Evolutionary conservation across 2,888 invertebrate genomes (phyloP).

Genomic region (Drosophila paramelanica): DNA sequence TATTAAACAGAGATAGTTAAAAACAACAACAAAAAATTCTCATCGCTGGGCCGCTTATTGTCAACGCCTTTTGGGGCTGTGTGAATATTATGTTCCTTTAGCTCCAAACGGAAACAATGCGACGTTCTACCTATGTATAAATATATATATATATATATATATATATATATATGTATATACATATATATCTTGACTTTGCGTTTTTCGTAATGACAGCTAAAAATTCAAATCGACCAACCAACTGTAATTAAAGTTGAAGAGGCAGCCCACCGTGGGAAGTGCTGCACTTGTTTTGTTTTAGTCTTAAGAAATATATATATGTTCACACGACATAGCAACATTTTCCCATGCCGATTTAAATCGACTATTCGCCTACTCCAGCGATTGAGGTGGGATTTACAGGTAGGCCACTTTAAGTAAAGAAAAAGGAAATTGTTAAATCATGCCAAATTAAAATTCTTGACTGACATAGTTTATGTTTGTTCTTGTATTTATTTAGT

Average conservation of each 20-base stretch:
- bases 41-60: slow-evolving; percentile 44
- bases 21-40: slow-evolving; percentile 47
- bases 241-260: slow-evolving; percentile 77
- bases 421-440: slow-evolving; percentile 43
- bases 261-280: slow-evolving; percentile 71
- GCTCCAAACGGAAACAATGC: slow-evolving; percentile 69
- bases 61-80: slow-evolving; percentile 72
- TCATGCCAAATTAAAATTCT: slow-evolving; percentile 46
- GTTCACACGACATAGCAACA: slow-evolving; percentile 71
- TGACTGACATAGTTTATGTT: slow-evolving; percentile 51
- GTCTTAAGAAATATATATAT: slow-evolving; percentile 28
- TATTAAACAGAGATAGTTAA: slow-evolving; percentile 63
- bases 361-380: slow-evolving; percentile 36
- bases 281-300: slow-evolving; percentile 75
- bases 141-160: slow-evolving; percentile 15
- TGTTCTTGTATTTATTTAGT: slow-evolving; percentile 59
- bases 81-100: slow-evolving; percentile 75
- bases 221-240: slow-evolving; percentile 67
- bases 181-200: slow-evolving; percentile 64
- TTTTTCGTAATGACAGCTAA: slow-evolving; percentile 62
- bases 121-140: slow-evolving; percentile 45
- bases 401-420: slow-evolving; percentile 17
- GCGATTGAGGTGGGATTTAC: slow-evolving; percentile 4
- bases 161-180: slow-evolving; percentile 36
- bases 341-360: slow-evolving; percentile 75